These are phyloP conservation scores for Asarcornis scutulata DNA, from an alignment of 2,113 vertebrate genomes.

Conservation along the genomic window DNA sequence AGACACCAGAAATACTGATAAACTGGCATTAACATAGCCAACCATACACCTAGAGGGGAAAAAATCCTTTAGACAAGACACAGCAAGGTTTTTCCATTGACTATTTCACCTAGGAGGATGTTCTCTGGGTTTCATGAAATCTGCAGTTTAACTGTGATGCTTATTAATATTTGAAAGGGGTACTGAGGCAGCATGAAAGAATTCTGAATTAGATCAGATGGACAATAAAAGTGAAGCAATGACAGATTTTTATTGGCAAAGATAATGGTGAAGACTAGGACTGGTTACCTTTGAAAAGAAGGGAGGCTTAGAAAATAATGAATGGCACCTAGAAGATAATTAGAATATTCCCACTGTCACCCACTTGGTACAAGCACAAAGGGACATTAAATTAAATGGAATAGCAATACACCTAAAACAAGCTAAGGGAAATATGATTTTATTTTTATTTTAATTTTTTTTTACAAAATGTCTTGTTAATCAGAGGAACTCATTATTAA, in stretches of 20 bases:
- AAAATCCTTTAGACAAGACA: slow-evolving; percentile 15
- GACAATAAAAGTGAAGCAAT: background rate
- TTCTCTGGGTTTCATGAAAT: background rate
- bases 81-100: background rate
- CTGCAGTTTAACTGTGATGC: background rate
- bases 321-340: background rate
- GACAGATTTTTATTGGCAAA: background rate
- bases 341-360: background rate
- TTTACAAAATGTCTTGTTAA: background rate
- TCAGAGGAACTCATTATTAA: background rate
- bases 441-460: background rate
- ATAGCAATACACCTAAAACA: background rate
- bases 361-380: background rate
- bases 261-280: background rate
- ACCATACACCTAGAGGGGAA: slow-evolving; percentile 87
- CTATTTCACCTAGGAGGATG: background rate
- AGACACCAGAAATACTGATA: slow-evolving; percentile 88
- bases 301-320: background rate
- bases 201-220: background rate
- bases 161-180: slow-evolving; percentile 21
- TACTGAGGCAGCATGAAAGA: background rate
- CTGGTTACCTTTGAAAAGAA: background rate
- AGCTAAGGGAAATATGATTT: background rate
- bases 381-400: background rate
- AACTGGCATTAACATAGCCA: slow-evolving; percentile 92